Conservation (phyloP, 1,140 invertebrate genomes). For the Drosophila parabipectinata region DNA sequence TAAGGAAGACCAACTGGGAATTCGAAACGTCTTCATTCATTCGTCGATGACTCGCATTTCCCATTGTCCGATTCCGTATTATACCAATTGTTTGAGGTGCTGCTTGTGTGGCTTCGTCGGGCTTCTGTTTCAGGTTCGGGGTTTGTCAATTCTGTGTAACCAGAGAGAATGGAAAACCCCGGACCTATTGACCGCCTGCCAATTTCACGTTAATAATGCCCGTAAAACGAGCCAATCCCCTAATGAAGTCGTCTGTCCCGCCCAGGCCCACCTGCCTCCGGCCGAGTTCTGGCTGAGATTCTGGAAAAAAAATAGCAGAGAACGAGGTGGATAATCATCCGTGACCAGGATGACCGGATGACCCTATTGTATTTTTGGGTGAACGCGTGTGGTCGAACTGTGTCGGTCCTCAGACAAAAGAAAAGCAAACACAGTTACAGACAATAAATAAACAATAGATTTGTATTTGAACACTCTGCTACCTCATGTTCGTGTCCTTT, state of each 20-base stretch:
- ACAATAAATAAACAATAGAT: constrained; percentile 80
- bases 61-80: constrained; percentile 38
- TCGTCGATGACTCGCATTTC: constrained; percentile 38
- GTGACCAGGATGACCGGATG: constrained; percentile 36
- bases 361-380: constrained; percentile 38
- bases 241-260: constrained; percentile 59
- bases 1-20: constrained; percentile 27
- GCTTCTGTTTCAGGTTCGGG: constrained; percentile 4
- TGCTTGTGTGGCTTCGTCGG: constrained; percentile 46
- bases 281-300: constrained; percentile 19
- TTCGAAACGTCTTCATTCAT: constrained; percentile 25
- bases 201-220: constrained; percentile 64
- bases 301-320: constrained; percentile 9
- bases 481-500: constrained; percentile 21
- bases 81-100: constrained; percentile 17
- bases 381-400: constrained; percentile 36
- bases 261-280: constrained; percentile 48
- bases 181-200: constrained; percentile 48
- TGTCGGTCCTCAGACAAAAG: constrained; percentile 48
- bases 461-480: constrained; percentile 39
- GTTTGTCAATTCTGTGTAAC: constrained; percentile 27
- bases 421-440: constrained; percentile 70
- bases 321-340: constrained; percentile 19
- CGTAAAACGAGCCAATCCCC: constrained; percentile 70
- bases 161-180: constrained; percentile 46